Conservation (phyloP, 2,113 vertebrate genomes). For the Mus musculus region DNA sequence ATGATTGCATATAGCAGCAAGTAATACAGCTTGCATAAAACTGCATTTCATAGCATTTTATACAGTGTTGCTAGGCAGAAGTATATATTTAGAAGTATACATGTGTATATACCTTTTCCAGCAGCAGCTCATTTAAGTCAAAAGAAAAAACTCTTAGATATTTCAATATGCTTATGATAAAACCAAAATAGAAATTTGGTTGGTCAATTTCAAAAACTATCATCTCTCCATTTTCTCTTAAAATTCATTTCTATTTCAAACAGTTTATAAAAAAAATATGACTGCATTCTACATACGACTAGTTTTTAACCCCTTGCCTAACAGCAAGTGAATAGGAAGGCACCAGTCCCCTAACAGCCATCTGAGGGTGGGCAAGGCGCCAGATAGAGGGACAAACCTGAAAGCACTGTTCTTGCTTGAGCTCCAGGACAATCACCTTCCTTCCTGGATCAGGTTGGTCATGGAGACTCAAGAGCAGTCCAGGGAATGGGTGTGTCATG, state of each 20-base stretch:
- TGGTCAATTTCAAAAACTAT: background rate
- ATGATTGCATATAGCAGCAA: background rate
- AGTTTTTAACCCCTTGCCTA: background rate
- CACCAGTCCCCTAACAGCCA: background rate
- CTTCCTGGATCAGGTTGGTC: background rate
- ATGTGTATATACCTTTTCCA: background rate
- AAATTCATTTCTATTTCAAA: constrained; percentile 17
- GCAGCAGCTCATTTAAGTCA: constrained; percentile 17
- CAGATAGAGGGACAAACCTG: too few relatives aligned
- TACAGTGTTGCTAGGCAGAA: background rate
- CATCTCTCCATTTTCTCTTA: background rate
- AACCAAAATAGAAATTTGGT: constrained; percentile 15
- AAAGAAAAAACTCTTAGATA: background rate
- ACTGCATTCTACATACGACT: background rate
- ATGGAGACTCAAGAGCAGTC: background rate
- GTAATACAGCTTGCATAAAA: background rate
- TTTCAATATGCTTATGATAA: constrained; percentile 22
- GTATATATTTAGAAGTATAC: background rate
- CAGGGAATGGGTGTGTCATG: background rate
- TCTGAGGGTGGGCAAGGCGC: background rate
- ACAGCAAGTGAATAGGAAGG: background rate
- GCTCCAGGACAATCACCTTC: background rate
- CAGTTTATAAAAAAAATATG: background rate
- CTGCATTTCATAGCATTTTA: background rate
- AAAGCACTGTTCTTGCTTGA: background rate